Evolutionary conservation across 2,797 vertebrate genomes (phyloP), one percentile per base, ranked within the genome.

Genomic region (Pogoniulus pusillus): DNA sequence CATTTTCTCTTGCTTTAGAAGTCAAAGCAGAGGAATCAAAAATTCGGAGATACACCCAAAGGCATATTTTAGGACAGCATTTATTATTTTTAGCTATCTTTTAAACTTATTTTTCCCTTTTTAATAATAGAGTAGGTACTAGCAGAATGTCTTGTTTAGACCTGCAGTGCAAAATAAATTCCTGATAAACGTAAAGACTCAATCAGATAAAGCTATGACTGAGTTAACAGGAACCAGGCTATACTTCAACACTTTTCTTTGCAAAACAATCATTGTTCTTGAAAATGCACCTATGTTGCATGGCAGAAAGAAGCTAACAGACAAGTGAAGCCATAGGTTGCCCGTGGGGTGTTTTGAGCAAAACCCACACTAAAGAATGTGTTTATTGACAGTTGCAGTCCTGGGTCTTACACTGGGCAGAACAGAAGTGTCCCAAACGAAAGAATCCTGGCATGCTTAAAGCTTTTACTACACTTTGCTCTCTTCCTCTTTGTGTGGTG

Each of bases 401-500:
- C 63, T 26, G 7, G 34, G 37, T 37, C 11, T 34, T 30, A 7
- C 18, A 18, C 1, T 24, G 32, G 47, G 23, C 7, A 79, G 24
- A 57, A 71, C 39, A 73, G 34, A 51, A 53, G 11, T 10, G 30
- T 84, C n/a, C 51, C 57, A 57, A 63, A 13, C 19, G 23, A 47
- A 32, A 6, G 6, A 49, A 18, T 16, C 4, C 79, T 41, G 37
- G 22, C 1, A 4, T 12, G 4, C 5, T 55, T 37, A 62, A 85
- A 76, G 7, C 7, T 45, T 65, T 59, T 62, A 37, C 30, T 72
- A 69, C 15, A 66, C 22, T 34, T 72, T 55, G 15, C 5, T 59
- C 7, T 77, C 1, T 12, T 34, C 0, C 10, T 24, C 0, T 10
- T 24, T 19, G 4, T 59, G 18, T 6, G 37, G 45, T 20, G 20